Base-by-base conservation (phyloP, 2,888 invertebrate species). In the Megaustenia siamemsis region DNA sequence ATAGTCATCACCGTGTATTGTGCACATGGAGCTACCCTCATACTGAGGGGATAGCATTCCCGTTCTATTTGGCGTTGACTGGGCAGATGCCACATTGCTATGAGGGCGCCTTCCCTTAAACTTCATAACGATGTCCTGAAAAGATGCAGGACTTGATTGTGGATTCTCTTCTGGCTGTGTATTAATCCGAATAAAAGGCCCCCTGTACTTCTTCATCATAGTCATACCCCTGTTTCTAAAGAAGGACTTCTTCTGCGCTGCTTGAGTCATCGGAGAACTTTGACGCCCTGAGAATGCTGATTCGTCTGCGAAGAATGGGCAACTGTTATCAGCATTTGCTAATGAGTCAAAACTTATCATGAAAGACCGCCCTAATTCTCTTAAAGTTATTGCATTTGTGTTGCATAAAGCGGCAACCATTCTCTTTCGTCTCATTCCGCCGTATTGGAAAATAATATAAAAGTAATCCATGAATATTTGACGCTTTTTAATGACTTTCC, bases 401-500 rank as follows among this genome's bases (percentile, higher is more conserved):
- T 87, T 86, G 69, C 87, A 87, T 43, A 87, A 77, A 5, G 86
- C 84, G 21, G 86, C 84, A 38, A 87, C 87, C 68, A 86, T 86
- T 40, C 87, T 49, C 43, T 86, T 86, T 28, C 87, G 68, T 24
- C 84, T 32, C 69, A 82, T 32, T 4, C 78, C 86, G 40, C 86
- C 87, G 49, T 82, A 84, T 43, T 87, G 82, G 38, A 87, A 56
- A 35, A 87, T 79, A 8, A 83, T 82, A 21, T 82, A 82, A 45
- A 87, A 86, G 28, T 87, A 87, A 56, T 87, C 87, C 86, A 87
- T 87, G n/a, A 87, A 63, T 32, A 87, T 63, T 76, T 86, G 73
- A 21, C 85, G 81, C 69, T 87, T 87, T 38, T 86, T 78, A 8
- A 84, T 60, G 18, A 87, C 87, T 10, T 86, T 84, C 38, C 75